phyloP scores from a whole-genome alignment of 2,888 invertebrate genomes.

The Arenicola marina region DNA sequence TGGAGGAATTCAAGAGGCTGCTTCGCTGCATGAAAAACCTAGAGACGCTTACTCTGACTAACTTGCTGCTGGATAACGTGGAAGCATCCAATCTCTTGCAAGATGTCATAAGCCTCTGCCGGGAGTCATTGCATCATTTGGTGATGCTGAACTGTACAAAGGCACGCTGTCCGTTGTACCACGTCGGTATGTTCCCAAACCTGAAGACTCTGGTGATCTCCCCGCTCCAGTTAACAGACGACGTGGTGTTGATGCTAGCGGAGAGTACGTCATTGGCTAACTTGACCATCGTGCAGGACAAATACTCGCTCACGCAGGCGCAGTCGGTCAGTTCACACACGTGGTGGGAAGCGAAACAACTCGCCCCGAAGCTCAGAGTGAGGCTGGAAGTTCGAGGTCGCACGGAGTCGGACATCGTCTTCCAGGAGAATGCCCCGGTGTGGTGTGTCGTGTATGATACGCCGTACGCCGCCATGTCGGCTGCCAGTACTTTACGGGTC shows the following conservation, averaged over 20 bases:
- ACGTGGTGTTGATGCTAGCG: constrained; percentile 72
- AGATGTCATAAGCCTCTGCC: constrained; percentile 69
- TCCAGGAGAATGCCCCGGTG: constrained; percentile 75
- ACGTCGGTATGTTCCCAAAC: constrained; percentile 77
- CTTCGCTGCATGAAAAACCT: constrained; percentile 72
- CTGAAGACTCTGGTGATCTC: constrained; percentile 67
- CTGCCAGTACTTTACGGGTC: constrained; percentile 54
- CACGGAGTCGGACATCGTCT: constrained; percentile 64
- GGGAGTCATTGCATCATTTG: constrained; percentile 69
- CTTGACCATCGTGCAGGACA: constrained; percentile 76
- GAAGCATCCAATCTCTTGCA: constrained; percentile 74
- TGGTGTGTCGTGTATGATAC: constrained; percentile 70
- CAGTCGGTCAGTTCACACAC: constrained; percentile 51
- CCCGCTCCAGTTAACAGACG: constrained; percentile 75
- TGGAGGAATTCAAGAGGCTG: constrained; percentile 61
- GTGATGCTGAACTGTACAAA: constrained; percentile 77
- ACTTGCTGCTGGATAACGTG: constrained; percentile 73
- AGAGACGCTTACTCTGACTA: constrained; percentile 71
- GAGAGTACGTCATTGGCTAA: constrained; percentile 56
- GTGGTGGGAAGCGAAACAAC: constrained; percentile 66
- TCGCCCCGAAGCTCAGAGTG: constrained; percentile 70
- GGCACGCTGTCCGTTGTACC: constrained; percentile 72
- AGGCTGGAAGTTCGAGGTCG: constrained; percentile 66
- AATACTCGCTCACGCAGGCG: constrained; percentile 49
- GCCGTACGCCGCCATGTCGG: constrained; percentile 62